Evolutionary conservation across 2,113 vertebrate species (phyloP).

Genomic region (Candoia aspera): DNA sequence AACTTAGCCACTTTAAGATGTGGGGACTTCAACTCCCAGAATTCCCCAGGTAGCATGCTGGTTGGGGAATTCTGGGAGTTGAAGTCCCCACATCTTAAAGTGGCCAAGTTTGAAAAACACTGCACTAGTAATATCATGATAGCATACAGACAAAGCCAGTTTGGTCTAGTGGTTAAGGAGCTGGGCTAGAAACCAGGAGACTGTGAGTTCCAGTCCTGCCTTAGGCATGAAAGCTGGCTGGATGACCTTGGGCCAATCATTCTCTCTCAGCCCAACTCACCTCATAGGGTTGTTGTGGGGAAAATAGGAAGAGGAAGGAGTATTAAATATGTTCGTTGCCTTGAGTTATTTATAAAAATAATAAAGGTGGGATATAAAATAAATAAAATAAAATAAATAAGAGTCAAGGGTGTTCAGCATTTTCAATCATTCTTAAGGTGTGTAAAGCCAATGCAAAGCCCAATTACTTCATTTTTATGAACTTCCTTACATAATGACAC

Average conservation of each 20-base stretch:
- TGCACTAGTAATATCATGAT: background rate
- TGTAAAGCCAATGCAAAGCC: background rate
- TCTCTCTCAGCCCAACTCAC: no score
- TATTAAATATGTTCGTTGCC: no score
- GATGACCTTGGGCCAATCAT: no score
- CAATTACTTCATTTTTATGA: background rate
- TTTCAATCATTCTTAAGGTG: background rate
- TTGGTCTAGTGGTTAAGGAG: no score
- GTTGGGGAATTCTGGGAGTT: background rate
- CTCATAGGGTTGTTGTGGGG: no score
- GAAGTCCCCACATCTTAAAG: background rate
- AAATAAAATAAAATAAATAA: no score
- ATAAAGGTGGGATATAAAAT: no score
- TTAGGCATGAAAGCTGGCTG: no score
- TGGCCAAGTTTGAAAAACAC: background rate
- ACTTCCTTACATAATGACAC: background rate
- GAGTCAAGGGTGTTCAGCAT: background rate
- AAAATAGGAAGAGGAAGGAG: no score
- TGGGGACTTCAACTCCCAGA: background rate
- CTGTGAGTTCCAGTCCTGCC: no score
- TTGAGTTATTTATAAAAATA: no score
- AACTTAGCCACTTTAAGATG: background rate
- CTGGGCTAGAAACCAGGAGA: no score
- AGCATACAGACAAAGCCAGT: background rate
- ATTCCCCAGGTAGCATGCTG: background rate